Percentiles rank a stretch among this genome's conserved stretches.
phyloP scores from a whole-genome alignment of 1,140 invertebrate species.

The Bombus balteatus region DNA sequence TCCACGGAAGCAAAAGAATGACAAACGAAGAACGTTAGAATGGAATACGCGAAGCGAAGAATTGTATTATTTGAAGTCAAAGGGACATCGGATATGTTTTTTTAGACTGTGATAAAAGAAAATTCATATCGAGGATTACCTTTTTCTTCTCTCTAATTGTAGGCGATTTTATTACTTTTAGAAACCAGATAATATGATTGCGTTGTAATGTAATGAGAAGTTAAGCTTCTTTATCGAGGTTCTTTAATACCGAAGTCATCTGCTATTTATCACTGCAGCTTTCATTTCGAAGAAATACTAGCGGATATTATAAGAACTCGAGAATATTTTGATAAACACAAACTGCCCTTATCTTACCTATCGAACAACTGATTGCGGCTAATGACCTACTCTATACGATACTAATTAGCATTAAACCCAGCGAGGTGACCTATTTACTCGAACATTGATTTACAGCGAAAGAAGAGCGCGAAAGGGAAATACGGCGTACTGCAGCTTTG shows the following conservation, averaged over 20 bases:
- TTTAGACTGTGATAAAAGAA: background rate
- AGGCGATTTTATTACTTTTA: too few species aligned
- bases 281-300: background rate
- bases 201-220: background rate
- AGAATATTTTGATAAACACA: too few species aligned
- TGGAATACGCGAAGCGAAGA: too few species aligned
- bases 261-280: background rate
- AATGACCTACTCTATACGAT: too few species aligned
- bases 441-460: slow-evolving; percentile 18
- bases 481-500: background rate
- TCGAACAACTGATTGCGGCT: background rate
- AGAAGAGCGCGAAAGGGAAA: background rate
- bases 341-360: too few species aligned
- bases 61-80: background rate
- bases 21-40: too few species aligned
- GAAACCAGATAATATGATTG: background rate
- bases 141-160: background rate
- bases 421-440: background rate
- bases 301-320: too few species aligned
- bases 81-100: background rate
- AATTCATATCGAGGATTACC: background rate
- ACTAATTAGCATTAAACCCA: background rate
- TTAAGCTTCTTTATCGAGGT: background rate
- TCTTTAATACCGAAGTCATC: too few species aligned
- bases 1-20: too few species aligned